These are phyloP conservation scores for Cantharis flavilabris DNA, from an alignment of 2,888 invertebrate genomes.

Conservation along the genomic window DNA sequence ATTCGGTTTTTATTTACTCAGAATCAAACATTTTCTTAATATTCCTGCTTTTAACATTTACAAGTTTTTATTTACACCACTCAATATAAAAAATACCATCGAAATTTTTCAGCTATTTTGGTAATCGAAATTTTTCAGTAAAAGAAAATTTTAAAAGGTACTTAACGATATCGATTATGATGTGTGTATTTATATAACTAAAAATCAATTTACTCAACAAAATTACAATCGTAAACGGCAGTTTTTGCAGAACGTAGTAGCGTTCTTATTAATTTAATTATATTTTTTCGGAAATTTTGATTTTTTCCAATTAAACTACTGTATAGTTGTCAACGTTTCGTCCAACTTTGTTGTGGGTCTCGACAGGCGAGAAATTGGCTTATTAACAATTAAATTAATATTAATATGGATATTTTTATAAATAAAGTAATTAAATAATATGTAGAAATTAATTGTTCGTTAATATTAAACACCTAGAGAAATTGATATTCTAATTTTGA, in stretches of 20 bases:
- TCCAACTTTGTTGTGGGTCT: no score
- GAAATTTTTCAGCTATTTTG: neutral
- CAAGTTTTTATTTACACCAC: neutral
- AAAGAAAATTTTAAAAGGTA: neutral
- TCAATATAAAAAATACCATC: neutral
- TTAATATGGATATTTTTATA: no score
- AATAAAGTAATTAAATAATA: no score
- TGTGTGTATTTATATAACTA: neutral
- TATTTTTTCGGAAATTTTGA: no score
- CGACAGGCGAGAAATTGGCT: no score
- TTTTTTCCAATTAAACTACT: no score
- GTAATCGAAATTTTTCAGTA: neutral
- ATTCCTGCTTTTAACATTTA: no score
- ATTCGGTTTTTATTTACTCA: no score
- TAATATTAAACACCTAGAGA: neutral
- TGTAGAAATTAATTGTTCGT: neutral
- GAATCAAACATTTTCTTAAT: no score
- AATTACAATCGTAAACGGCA: neutral
- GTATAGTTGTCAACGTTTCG: no score
- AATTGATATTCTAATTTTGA: no score
- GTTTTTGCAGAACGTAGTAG: neutral
- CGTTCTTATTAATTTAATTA: neutral
- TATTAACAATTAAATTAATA: no score
- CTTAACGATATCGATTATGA: neutral
- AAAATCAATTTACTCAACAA: neutral